A percentile compares a stretch with the other conserved stretches of the same genome.
These are phyloP conservation scores for Centropus unirufus DNA, from an alignment of 2,113 vertebrate species.

Conservation along the genomic window DNA sequence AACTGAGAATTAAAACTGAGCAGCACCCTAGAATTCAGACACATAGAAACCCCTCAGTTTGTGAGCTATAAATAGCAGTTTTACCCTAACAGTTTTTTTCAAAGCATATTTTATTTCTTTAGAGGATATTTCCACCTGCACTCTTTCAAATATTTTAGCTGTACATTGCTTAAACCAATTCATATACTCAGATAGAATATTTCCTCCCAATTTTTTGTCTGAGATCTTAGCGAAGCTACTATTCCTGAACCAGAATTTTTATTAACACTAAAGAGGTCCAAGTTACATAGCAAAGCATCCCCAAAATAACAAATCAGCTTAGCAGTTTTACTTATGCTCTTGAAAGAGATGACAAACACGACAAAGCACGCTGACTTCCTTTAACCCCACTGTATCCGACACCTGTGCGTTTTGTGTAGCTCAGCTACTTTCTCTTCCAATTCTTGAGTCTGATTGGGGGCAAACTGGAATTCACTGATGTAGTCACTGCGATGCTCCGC, in stretches of 20 bases:
- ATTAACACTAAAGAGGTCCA: not conserved
- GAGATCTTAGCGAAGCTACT: not conserved
- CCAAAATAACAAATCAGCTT: not conserved
- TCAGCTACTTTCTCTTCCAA: conserved; percentile 97
- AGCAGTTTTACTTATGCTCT: not conserved
- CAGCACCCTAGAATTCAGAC: not conserved
- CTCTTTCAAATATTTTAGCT: not conserved
- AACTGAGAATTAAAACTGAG: not conserved
- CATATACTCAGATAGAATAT: not conserved
- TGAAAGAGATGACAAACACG: not conserved
- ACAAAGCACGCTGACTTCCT: not conserved
- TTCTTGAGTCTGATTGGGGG: conserved; percentile 91
- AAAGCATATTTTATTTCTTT: not conserved
- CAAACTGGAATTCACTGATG: conserved; percentile 88
- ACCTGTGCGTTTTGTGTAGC: conserved; percentile 95
- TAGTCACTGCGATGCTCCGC: conserved; percentile 84
- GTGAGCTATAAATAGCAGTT: not conserved
- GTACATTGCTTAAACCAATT: not conserved
- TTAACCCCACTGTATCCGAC: not conserved
- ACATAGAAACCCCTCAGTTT: not conserved
- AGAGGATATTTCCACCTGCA: not conserved
- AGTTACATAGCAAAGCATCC: not conserved
- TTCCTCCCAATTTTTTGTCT: not conserved
- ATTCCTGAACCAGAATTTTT: not conserved
- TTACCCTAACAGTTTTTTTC: not conserved